phyloP scores from a whole-genome alignment of 2,113 vertebrate genomes.

The Heliornis fulica region DNA sequence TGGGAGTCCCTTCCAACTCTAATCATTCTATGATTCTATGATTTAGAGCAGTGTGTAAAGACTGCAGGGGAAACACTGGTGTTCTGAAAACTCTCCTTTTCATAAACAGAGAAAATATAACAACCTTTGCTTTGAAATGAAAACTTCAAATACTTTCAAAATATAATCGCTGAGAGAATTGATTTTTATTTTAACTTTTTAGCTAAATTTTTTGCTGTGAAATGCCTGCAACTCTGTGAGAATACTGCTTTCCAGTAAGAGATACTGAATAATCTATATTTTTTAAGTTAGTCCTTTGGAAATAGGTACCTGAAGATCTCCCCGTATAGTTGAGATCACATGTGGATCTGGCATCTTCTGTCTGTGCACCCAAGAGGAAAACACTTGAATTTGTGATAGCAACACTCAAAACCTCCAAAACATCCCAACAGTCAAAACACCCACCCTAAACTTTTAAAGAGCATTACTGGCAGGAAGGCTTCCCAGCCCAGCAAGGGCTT shows the following conservation, averaged over 20 bases:
- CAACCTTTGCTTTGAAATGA: not conserved
- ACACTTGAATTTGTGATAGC: not conserved
- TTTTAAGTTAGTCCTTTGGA: not conserved
- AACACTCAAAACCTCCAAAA: not conserved
- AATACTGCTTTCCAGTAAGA: not conserved
- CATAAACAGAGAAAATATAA: not conserved
- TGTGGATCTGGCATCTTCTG: not conserved
- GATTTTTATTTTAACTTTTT: not conserved
- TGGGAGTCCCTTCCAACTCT: too few species aligned
- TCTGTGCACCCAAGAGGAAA: not conserved
- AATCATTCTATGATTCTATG: too few species aligned
- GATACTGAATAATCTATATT: not conserved
- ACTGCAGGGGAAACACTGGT: not conserved
- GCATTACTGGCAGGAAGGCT: not conserved
- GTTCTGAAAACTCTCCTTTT: not conserved
- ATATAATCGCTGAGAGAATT: not conserved
- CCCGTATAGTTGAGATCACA: not conserved
- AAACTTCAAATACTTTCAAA: not conserved
- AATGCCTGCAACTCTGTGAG: not conserved
- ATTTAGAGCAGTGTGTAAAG: not conserved
- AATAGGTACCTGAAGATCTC: not conserved
- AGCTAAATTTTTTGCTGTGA: not conserved
- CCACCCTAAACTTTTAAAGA: not conserved
- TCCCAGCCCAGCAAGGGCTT: not conserved
- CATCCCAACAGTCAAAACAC: not conserved